Percentiles rank a stretch among this genome's conserved stretches.
Conservation (phyloP, 1,140 invertebrate genomes). For the Ostrea denselamellosa region DNA sequence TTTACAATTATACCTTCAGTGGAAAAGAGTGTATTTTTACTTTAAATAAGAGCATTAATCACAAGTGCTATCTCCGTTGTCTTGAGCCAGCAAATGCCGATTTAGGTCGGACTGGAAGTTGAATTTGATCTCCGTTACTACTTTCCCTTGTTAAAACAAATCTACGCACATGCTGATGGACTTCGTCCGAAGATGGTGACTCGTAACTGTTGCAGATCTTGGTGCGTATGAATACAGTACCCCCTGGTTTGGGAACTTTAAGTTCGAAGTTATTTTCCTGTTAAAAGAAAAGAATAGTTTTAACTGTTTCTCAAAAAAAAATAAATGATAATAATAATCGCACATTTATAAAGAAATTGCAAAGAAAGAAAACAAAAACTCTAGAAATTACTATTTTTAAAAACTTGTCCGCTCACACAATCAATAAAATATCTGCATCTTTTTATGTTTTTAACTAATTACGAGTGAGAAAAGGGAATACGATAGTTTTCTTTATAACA, state of each 20-base stretch:
- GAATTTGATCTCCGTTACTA: background rate
- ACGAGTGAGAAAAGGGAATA: too few relatives aligned
- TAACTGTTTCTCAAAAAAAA: background rate
- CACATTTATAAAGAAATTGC: too few relatives aligned
- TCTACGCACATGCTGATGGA: constrained; percentile 67
- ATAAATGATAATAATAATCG: too few relatives aligned
- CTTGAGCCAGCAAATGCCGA: constrained; percentile 38
- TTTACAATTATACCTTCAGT: too few relatives aligned
- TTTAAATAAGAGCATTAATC: background rate
- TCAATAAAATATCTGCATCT: too few relatives aligned
- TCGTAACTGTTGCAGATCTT: constrained; percentile 59
- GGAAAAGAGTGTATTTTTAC: too few relatives aligned
- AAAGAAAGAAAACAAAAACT: too few relatives aligned
- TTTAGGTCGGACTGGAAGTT: constrained; percentile 42
- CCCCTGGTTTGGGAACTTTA: constrained; percentile 67
- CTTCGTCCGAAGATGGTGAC: constrained; percentile 36
- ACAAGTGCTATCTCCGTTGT: background rate
- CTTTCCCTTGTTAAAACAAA: constrained; percentile 64
- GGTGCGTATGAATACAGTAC: constrained; percentile 65
- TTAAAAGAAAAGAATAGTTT: background rate
- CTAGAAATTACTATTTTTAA: too few relatives aligned
- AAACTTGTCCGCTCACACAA: too few relatives aligned
- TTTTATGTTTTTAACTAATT: too few relatives aligned
- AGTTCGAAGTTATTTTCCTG: constrained; percentile 51
- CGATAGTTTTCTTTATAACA: too few relatives aligned